phyloP scores from a whole-genome alignment of 1,140 invertebrate genomes.

The Capitella teleta region DNA sequence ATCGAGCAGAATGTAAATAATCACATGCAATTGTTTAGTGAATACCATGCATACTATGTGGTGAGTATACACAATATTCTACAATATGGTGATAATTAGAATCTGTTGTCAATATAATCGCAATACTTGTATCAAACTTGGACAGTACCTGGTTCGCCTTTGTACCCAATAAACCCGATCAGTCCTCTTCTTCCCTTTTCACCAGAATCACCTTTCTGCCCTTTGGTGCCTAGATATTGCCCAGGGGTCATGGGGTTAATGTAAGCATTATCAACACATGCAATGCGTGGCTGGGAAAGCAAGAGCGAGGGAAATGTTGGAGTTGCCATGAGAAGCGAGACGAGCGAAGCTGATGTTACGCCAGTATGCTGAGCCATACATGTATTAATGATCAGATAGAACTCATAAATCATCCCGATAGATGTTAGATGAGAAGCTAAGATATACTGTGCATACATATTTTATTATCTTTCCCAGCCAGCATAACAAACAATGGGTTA shows the following conservation, averaged over 20 bases:
- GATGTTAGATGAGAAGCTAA: background rate
- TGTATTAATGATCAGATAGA: background rate
- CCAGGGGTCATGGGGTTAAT: background rate
- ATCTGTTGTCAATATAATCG: too few relatives aligned
- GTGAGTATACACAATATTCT: too few relatives aligned
- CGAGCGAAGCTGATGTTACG: background rate
- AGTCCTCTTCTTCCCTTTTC: constrained; percentile 8
- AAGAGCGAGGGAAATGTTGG: background rate
- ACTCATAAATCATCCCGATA: background rate
- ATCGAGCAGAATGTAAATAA: background rate
- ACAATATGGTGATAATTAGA: too few relatives aligned
- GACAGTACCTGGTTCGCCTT: constrained; percentile 11
- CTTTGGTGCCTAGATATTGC: background rate
- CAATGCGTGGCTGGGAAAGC: background rate
- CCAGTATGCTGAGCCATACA: background rate
- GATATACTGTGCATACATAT: background rate
- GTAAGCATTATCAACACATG: too few relatives aligned
- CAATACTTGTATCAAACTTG: background rate
- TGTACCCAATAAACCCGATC: constrained; percentile 14
- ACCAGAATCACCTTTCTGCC: constrained; percentile 11
- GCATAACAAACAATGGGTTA: background rate
- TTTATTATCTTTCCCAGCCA: background rate
- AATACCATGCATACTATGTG: too few relatives aligned
- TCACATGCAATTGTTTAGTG: too few relatives aligned
- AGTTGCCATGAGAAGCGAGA: background rate